These are phyloP conservation scores for Bolinopsis microptera DNA, from an alignment of 37 sponge, comb jelly and placozoan genomes.

Conservation along the genomic window DNA sequence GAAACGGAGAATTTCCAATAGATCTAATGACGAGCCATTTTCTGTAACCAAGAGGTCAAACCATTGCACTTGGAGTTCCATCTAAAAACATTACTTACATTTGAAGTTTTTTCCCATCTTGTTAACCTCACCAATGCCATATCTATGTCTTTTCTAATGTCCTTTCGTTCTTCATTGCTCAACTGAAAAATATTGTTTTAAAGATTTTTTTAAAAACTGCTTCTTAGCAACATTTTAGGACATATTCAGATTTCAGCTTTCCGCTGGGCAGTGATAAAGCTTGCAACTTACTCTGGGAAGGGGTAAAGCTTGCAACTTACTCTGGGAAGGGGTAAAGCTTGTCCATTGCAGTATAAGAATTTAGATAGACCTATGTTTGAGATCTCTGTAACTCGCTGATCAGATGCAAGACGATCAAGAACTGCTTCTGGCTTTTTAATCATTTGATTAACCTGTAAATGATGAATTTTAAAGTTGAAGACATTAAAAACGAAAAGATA, in stretches of 20 bases:
- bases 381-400: neutral
- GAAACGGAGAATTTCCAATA: no score
- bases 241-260: neutral
- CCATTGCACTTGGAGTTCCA: no score
- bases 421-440: neutral
- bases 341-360: neutral
- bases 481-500: no score
- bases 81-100: no score
- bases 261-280: neutral
- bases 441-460: neutral
- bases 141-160: neutral
- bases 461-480: no score
- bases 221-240: neutral
- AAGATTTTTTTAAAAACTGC: neutral
- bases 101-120: neutral
- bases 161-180: neutral
- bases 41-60: no score
- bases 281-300: neutral
- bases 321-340: neutral
- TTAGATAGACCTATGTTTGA: neutral
- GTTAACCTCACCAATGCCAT: neutral
- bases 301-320: neutral
- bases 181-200: neutral
- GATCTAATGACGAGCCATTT: no score
- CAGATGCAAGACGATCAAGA: neutral